Base-by-base conservation (phyloP, 2,797 vertebrate species). In the Bufotes viridis region DNA sequence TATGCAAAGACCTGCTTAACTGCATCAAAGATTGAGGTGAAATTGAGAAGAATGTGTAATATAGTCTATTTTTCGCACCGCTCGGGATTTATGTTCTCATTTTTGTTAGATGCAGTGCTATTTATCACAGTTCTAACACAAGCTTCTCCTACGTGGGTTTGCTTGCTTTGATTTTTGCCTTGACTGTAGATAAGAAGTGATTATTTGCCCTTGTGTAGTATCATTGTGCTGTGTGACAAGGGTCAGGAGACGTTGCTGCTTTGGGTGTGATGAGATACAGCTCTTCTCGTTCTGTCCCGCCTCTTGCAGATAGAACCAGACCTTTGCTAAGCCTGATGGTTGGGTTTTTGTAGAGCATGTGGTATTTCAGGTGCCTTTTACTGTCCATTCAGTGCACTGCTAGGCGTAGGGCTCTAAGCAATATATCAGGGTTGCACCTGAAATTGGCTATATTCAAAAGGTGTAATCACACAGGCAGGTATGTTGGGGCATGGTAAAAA, bases 231-330 rank as follows among this genome's bases (percentile, higher is more conserved):
- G 12, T 17, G 13, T 53, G 22, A 55, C 22, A 53, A 78, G 75
- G 15, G 11, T 75, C 42, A 1, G 72, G 72, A 11, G 22, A 75
- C 10, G 11, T 51, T 6, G 14, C 42, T 20, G 42, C 10, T 5
- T 14, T 75, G 15, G 29, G 65, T 17, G 55, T n/a, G 24, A 57
- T 74, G 55, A 57, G 61, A 15, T 29, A 34, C 13, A 10, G 20
- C 42, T 60, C 15, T 17, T n/a, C n/a, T n/a, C n/a, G 70, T 75
- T 70, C 34, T 69, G 34, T 67, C 26, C 53, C 26, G 63, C 3
- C 5, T 74, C 49, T 60, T 80, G 29, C 72, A 51, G 83, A 11
- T 74, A 14, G 3, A 80, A 86, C 63, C 61, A 80, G 84, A 3
- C 13, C 72, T 5, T 42, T 18, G 29, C 55, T 69, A 24, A 20